Base-by-base conservation (phyloP, 2,888 invertebrate species). In the Plebejus anna region DNA sequence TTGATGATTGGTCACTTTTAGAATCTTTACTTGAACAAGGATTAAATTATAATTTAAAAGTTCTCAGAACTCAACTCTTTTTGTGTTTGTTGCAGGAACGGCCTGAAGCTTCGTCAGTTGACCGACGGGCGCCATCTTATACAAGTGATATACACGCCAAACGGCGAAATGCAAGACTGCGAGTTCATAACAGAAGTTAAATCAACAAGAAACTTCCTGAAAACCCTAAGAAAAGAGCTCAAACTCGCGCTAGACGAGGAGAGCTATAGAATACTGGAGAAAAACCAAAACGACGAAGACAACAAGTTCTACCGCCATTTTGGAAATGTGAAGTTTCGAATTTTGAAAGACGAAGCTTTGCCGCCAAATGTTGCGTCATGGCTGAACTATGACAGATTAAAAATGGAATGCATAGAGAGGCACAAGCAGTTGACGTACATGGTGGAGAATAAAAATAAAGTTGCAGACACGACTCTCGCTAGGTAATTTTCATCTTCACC, bases 61-160 rank as follows among this genome's bases (percentile, higher is more conserved):
- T 55, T 55, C 16, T 16, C 1, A 16, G 51, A n/a, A 16, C 4
- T 76, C 75, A 72, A 42, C 13, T 42, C n/a, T 76, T 28, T 2
- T 79, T 81, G 82, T 75, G 76, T 81, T 90, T 89, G 86, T 94
- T 92, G 38, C 92, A 95, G 95, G 78, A 85, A 86, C 75, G 95
- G 95, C 1, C 85, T 96, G 36, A 94, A 94, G 80, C 94, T 96
- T 38, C 95, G 96, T 32, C 96, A 96, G 86, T 89, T 96, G 80
- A 95, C 96, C n/a, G 95, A 96, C 84, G 96, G 96, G 77, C 91
- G 92, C 81, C 95, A 95, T 88, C 94, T 96, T 86, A 94, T 96
- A 73, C 96, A 96, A 89, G 88, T 96, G 57, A 96, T 96, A 81
- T 96, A 96, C 91, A 91, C 95, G 76, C 94, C 94, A 82, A 92